Evolutionary conservation across 2,888 invertebrate species (phyloP), one percentile per base, ranked within the genome.

Genomic region (Agonopterix arenella): DNA sequence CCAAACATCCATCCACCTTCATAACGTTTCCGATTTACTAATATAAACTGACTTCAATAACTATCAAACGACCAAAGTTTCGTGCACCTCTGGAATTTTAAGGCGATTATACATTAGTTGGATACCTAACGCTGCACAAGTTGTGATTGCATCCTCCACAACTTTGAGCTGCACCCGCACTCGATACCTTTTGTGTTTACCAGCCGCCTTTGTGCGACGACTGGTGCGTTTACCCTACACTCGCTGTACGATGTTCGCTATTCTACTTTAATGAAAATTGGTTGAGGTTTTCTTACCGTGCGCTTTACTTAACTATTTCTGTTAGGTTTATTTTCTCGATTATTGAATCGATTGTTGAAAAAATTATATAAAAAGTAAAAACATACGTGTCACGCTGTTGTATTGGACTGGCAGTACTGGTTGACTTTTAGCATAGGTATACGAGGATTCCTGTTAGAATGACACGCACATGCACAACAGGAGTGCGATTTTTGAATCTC

Each of bases 141-240:
- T 85, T 82, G 78, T 82, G 83, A 82, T 84, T 82, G 80, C 80
- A 75, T 78, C 75, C 76, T 73, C 68, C 63, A 63, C 68, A 80
- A 82, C 71, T 83, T 80, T 68, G 70, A 59, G 66, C 66, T 65
- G 57, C 57, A 61, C 60, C 61, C 60, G 65, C 69, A 72, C 71
- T 65, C 70, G 70, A 74, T 78, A 75, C 78, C 80, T 83, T 76
- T 81, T 82, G 79, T 81, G 80, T 82, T 69, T 73, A 70, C 67
- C 57, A 50, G 60, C 66, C 73, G 84, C 81, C 82, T 76, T 70
- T 61, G 53, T 59, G 60, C 60, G 58, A 60, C 62, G 65, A 64
- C 63, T 62, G 64, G 62, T 68, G 66, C 71, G 80, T 80, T 80
- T 80, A 65, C 80, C 61, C 56, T 75, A 65, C 80, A 74, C 80